phyloP scores from a whole-genome alignment of 2,797 vertebrate species.

The Calcarius lapponicus region DNA sequence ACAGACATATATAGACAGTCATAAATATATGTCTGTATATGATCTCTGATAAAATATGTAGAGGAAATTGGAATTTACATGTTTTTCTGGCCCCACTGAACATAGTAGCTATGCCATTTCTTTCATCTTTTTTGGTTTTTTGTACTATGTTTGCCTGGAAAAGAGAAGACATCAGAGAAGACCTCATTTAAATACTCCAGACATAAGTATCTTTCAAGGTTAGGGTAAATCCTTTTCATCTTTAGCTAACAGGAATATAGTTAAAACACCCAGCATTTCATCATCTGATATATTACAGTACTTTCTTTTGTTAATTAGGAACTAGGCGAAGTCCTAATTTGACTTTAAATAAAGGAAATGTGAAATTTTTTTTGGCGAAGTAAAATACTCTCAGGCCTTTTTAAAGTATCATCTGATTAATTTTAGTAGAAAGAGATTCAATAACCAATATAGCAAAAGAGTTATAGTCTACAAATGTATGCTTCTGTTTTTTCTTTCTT shows the following conservation, averaged over 20 bases:
- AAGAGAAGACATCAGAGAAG: neutral
- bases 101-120: neutral
- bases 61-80: neutral
- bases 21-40: neutral
- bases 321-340: neutral
- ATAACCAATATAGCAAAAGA: neutral
- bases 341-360: neutral
- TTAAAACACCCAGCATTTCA: neutral
- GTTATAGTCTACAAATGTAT: neutral
- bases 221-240: constrained; percentile 10
- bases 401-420: neutral
- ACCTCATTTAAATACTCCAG: neutral
- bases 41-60: neutral
- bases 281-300: neutral
- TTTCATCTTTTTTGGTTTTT: neutral
- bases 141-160: neutral
- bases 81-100: neutral
- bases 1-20: neutral
- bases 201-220: neutral
- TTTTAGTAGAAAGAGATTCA: neutral
- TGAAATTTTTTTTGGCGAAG: neutral
- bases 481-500: neutral
- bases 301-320: neutral
- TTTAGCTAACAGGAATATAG: neutral
- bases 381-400: neutral